Base-by-base conservation (phyloP, 2,888 invertebrate genomes). In the Pyrochroa serraticornis region DNA sequence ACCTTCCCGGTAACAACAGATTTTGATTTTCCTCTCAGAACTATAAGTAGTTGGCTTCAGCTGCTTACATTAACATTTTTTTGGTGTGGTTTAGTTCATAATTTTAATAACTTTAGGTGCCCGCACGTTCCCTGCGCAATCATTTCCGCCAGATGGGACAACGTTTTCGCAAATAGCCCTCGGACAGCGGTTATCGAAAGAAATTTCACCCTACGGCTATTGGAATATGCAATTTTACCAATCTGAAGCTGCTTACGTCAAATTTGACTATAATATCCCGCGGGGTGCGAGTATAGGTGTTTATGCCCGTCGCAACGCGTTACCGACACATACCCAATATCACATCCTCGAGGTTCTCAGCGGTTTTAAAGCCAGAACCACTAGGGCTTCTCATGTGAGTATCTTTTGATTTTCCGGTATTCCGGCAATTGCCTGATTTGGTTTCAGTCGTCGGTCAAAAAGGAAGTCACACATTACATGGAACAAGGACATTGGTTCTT, bases 181-280 rank as follows among this genome's bases (percentile, higher is more conserved):
- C 75, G 94, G 95, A 66, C 91, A 93, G 80, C 89, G 91, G 77
- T 83, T 94, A 72, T 90, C 91, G 72, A 90, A 92, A 81, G 90
- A 92, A 82, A 93, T 97, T 76, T 90, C 91, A 74, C 91, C 96
- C 64, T 95, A 95, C 82, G 92, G 95, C 77, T 96, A 96, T 80
- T 96, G 96, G 96, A 95, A 95, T 81, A 93, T 95, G 89, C 95
- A 95, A 81, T 96, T 97, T 81, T 94, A 93, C 81, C 95, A 96
- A 80, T 92, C 93, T 60, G 92, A 95, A 81, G 91, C 95, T 50
- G 91, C 93, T 42, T 95, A 95, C 81, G 92, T 97, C 48, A 92
- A 93, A 77, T 96, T 97, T 78, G 95, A 97, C 81, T 93, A 97
- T 80, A 91, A 90, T 80, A 93, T 95, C 75, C 93, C 94, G 1